phyloP scores from a whole-genome alignment of 2,113 vertebrate genomes.

The Tricholaema leucomelas region DNA sequence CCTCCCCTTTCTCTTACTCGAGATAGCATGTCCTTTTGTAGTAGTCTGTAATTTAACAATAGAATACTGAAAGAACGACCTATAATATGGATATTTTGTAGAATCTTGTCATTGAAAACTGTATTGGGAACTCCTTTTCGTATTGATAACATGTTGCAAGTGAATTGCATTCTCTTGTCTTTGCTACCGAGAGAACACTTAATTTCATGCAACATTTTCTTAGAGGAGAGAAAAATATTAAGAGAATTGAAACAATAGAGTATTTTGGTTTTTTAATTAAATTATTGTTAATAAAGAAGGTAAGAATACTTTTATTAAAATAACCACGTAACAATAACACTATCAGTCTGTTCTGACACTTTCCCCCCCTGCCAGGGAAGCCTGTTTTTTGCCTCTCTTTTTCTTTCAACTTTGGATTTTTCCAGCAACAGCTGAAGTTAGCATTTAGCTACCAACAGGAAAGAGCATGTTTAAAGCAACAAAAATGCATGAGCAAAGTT shows the following conservation, averaged over 20 bases:
- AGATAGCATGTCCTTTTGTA: constrained; percentile 81
- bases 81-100: constrained; percentile 81
- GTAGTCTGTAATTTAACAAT: constrained; percentile 80
- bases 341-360: constrained; percentile 79
- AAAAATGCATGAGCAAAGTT: constrained; percentile 74
- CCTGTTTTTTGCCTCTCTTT: constrained; percentile 78
- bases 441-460: constrained; percentile 75
- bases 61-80: constrained; percentile 78
- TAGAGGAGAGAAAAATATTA: constrained; percentile 84
- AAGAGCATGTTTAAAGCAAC: constrained; percentile 79
- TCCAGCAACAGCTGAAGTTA: constrained; percentile 80
- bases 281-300: constrained; percentile 84
- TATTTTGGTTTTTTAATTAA: constrained; percentile 87
- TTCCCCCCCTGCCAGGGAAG: constrained; percentile 65
- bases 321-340: constrained; percentile 80
- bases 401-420: constrained; percentile 73
- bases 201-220: constrained; percentile 77
- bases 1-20: constrained; percentile 70
- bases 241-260: constrained; percentile 83
- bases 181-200: constrained; percentile 73
- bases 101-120: constrained; percentile 80
- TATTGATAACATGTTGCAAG: constrained; percentile 73
- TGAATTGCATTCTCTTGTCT: constrained; percentile 75
- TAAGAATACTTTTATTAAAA: constrained; percentile 83
- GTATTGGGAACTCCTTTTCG: constrained; percentile 76